Percentiles rank a stretch among this genome's conserved stretches.
These are phyloP conservation scores for Heliocidaris tuberculata DNA, from an alignment of 35 echinoderm and acorn worm species.

Conservation along the genomic window DNA sequence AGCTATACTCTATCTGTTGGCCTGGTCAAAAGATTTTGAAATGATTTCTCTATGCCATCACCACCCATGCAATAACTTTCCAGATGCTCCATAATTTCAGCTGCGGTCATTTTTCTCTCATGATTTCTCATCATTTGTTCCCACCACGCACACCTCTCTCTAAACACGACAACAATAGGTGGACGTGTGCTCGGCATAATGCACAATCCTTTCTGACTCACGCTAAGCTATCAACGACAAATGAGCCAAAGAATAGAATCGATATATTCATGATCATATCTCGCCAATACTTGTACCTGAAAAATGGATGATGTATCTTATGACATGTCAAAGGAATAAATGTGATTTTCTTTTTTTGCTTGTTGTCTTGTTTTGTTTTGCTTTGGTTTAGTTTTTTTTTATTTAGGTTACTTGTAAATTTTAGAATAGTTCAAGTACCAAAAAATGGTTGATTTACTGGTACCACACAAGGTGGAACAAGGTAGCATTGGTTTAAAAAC, in stretches of 20 bases:
- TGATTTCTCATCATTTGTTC: background rate
- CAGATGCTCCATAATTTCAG: background rate
- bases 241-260: conserved; percentile 4
- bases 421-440: too few relatives aligned
- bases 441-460: too few relatives aligned
- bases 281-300: background rate
- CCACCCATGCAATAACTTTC: background rate
- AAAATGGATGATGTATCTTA: background rate
- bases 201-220: background rate
- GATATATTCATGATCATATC: background rate
- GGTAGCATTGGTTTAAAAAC: too few relatives aligned
- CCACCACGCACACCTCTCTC: background rate
- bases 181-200: background rate
- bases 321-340: background rate
- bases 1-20: background rate
- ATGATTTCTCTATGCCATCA: background rate
- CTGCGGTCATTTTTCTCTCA: background rate
- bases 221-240: conserved; percentile 19
- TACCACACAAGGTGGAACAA: too few relatives aligned
- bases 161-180: background rate
- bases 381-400: too few relatives aligned
- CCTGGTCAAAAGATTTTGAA: background rate
- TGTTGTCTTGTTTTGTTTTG: too few relatives aligned
- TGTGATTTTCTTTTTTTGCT: too few relatives aligned
- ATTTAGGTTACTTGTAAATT: too few relatives aligned